Base-by-base conservation (phyloP, 1,140 invertebrate genomes). In the Musca vetustissima region DNA sequence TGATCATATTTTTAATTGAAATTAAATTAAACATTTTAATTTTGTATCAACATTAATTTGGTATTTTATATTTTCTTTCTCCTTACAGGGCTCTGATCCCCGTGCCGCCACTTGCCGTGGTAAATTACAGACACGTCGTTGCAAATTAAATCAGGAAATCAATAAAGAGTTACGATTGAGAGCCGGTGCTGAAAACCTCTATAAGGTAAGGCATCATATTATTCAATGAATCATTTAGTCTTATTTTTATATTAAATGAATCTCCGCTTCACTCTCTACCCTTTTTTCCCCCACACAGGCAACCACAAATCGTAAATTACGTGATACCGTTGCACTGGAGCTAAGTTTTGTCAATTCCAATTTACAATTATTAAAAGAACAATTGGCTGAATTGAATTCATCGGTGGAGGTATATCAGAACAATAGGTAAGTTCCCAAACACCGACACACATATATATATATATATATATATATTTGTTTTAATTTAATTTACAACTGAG, bases 341-440 rank as follows among this genome's bases (percentile, higher is more conserved):
- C 85, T 98, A 72, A 96, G 94, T 81, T 98, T 98, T 82, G 94
- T 98, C 73, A 98, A 98, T 84, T 98, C 96, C 32, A 98, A 98
- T 85, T 86, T 98, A 47, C 95, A 98, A 81, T 85, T 98, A 64
- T 86, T 98, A n/a, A 98, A 98, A 81, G 96, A 98, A 81, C 95
- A 98, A 82, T 86, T 98, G 70, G 93, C 94, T 0, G 95, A 98
- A 74, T 87, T 98, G 28, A 98, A 98, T 86, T 96, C 95, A 72
- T 95, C 92, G 1, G 93, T 98, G 21, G 93, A 97, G 76, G 87
- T 97, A 11, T 98, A 98, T 85, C 95, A 98, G 83, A 93, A 91
- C 85, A 90, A 95, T 79, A 93, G 90, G 94, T 96, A 77, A 87
- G 86, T 80, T 9, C 15, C 13, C 2, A 49, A 49, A 24, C 21